phyloP scores from a whole-genome alignment of 2,888 invertebrate genomes.

The Anticlea derivata region DNA sequence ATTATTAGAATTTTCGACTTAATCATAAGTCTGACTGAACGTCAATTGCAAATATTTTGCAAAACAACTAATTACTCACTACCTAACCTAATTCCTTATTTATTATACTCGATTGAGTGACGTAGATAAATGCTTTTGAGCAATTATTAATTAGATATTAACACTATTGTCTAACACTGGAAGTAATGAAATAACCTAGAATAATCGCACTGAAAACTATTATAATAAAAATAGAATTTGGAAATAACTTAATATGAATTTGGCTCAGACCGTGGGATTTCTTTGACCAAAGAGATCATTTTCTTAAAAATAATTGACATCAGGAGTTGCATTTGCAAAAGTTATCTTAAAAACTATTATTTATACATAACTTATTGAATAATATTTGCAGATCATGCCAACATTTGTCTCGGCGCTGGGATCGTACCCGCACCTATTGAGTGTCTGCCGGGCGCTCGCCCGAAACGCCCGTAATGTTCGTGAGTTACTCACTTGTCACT shows the following conservation, averaged over 20 bases:
- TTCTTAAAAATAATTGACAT: slow-evolving; percentile 20
- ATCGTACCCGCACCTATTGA: no score
- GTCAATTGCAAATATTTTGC: slow-evolving; percentile 14
- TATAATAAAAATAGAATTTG: slow-evolving; percentile 29
- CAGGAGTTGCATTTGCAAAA: background rate
- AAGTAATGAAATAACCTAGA: slow-evolving; percentile 7
- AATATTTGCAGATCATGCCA: no score
- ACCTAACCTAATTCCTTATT: slow-evolving; percentile 17
- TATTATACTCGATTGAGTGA: slow-evolving; percentile 23
- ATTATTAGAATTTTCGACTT: slow-evolving; percentile 10
- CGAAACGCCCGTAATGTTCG: no score
- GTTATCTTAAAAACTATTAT: background rate
- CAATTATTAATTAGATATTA: slow-evolving; percentile 36
- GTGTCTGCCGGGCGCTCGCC: no score
- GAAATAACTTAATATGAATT: slow-evolving; percentile 38
- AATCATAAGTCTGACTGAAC: slow-evolving; percentile 4
- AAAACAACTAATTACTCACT: slow-evolving; percentile 12
- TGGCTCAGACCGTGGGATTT: slow-evolving; percentile 35
- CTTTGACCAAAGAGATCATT: slow-evolving; percentile 34
- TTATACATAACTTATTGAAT: no score
- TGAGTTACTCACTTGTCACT: no score
- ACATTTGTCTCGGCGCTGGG: no score
- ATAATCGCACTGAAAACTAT: slow-evolving; percentile 10
- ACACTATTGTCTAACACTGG: slow-evolving; percentile 20
- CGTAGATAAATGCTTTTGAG: slow-evolving; percentile 43